Evolutionary conservation across 1,140 invertebrate species (phyloP).

Genomic region (Nasonia vitripennis): DNA sequence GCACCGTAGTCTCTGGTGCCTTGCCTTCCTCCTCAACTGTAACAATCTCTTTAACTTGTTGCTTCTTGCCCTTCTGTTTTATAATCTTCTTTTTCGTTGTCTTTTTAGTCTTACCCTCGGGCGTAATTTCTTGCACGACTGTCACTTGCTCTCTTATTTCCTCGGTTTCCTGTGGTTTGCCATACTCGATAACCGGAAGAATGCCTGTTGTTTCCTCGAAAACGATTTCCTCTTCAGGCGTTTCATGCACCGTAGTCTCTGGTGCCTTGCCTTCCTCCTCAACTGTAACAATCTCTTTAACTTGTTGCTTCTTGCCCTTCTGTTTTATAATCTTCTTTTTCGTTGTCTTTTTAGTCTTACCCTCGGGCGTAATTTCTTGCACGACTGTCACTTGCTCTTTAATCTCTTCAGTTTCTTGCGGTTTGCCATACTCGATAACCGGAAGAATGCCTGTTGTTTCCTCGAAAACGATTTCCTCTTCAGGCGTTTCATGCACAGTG

Average conservation of each 20-base stretch:
- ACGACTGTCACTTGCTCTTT: constrained; percentile 43
- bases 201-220: constrained; percentile 29
- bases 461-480: constrained; percentile 46
- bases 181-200: neutral
- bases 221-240: constrained; percentile 19
- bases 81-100: constrained; percentile 53
- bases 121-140: constrained; percentile 63
- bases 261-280: neutral
- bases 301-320: constrained; percentile 56
- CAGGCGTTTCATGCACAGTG: constrained; percentile 45
- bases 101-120: constrained; percentile 67
- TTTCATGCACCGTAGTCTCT: neutral
- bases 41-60: constrained; percentile 52
- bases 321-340: neutral
- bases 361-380: constrained; percentile 44
- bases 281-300: neutral
- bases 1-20: constrained; percentile 46
- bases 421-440: too few relatives aligned
- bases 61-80: constrained; percentile 54
- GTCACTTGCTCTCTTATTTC: constrained; percentile 61
- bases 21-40: constrained; percentile 52
- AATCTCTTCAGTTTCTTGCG: too few relatives aligned
- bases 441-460: constrained; percentile 26
- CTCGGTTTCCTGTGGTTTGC: constrained; percentile 31
- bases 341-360: constrained; percentile 50